Base-by-base conservation (phyloP, 2,113 vertebrate genomes). In the Cryptomyrus ogoouensis region DNA sequence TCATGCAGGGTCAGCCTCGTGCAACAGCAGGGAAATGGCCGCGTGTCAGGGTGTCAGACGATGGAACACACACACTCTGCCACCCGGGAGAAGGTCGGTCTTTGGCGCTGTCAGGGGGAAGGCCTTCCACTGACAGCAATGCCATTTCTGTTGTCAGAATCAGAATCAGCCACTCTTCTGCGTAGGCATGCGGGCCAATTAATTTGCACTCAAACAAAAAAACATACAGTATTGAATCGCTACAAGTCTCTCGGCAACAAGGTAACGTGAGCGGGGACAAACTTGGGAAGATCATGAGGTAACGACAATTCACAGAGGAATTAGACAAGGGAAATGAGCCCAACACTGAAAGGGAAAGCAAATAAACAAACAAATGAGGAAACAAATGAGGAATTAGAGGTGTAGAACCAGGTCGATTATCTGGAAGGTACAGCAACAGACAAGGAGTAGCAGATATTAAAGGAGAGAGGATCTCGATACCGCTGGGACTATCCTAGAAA, bases 351-450 rank as follows among this genome's bases (percentile, higher is more conserved):
- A 92, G 91, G 90, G 90, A 91, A 91, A 92, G 90, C 90, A 92
- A 93, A 47, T 39, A 31, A 70, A 89, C 10, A 31, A 70, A 89
- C 10, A 87, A 94, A 95, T 93, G 94, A 88, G 86, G 49, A 66
- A 66, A 93, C 92, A 92, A 91, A 93, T 91, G 92, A 93, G 94
- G 94, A 95, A 95, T 95, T 94, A 94, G 94, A 94, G 85, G 66
- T 90, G 92, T 91, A 50, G 83, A 92, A 92, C 93, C 93, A 92
- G 21, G 44, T 93, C 56, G 89, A 92, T 92, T 46, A 85, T 89
- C 77, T 89, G 88, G 44, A 56, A 87, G 35, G 13, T 35, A 39
- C 24, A 52, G 50, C 93, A 94, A 93, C 91, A 93, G 92, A 93
- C 94, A 91, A 42, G 21, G 42, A 21, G 39, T 39, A 87, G 92